These are phyloP conservation scores for Mola mola DNA, from an alignment of 2,113 vertebrate genomes.

Conservation along the genomic window DNA sequence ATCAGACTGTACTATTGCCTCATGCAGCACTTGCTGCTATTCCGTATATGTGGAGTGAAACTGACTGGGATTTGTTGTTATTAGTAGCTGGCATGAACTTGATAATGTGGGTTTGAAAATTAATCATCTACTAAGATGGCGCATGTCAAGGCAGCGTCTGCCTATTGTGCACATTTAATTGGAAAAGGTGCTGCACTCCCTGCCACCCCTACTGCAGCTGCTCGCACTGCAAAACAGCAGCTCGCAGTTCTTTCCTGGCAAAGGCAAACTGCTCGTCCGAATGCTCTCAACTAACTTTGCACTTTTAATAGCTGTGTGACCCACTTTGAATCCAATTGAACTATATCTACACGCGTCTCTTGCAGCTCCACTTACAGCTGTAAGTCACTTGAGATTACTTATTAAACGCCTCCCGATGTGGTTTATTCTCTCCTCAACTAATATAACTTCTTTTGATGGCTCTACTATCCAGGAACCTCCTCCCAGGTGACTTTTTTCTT, in stretches of 20 bases:
- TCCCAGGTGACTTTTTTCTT: too few species aligned
- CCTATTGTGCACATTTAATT: slow-evolving; percentile 43
- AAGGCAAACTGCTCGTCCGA: slow-evolving; percentile 49
- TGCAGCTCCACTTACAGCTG: slow-evolving; percentile 65
- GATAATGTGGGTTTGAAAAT: slow-evolving; percentile 19
- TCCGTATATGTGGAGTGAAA: slow-evolving; percentile 1
- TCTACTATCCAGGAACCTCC: slow-evolving; percentile 33
- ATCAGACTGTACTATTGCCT: slow-evolving; percentile 25
- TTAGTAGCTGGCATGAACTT: slow-evolving; percentile 5
- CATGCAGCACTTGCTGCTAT: slow-evolving; percentile 6
- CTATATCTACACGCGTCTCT: slow-evolving; percentile 61
- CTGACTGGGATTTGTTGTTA: slow-evolving; percentile 33
- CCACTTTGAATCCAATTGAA: slow-evolving; percentile 73
- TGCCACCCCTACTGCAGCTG: slow-evolving; percentile 26
- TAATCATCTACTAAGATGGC: slow-evolving; percentile 16
- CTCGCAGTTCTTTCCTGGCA: slow-evolving; percentile 5
- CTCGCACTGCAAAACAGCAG: slow-evolving; percentile 33
- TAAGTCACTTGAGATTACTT: slow-evolving; percentile 59
- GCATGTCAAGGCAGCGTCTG: slow-evolving; percentile 12
- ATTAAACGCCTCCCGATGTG: slow-evolving; percentile 43
- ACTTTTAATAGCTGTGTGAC: slow-evolving; percentile 71
- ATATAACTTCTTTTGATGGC: slow-evolving; percentile 40
- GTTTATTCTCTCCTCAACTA: slow-evolving; percentile 50
- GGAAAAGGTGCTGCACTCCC: slow-evolving; percentile 22
- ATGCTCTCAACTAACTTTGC: slow-evolving; percentile 55